Conservation (phyloP, 2,113 vertebrate genomes). For the Geococcyx californianus region DNA sequence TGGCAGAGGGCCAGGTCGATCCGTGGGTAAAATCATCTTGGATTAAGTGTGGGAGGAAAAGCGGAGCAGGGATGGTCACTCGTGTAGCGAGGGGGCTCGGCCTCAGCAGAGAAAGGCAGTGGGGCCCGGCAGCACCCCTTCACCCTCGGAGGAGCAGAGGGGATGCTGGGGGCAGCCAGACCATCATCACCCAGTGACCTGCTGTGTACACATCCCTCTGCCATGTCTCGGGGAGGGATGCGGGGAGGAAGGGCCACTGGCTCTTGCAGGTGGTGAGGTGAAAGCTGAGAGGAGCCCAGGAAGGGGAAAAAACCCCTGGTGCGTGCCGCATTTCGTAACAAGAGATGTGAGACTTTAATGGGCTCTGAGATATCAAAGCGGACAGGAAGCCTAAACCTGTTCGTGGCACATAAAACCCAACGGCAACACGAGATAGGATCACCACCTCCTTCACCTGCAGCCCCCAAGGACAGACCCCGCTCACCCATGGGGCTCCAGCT, state of each 20-base stretch:
- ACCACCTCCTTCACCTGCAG: not conserved
- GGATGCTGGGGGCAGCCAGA: not conserved
- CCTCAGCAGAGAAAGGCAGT: not conserved
- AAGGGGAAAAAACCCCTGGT: not conserved
- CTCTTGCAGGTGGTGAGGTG: not conserved
- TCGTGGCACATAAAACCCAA: not conserved
- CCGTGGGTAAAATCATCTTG: not conserved
- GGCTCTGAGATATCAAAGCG: not conserved
- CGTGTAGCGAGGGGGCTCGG: not conserved
- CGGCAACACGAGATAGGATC: not conserved
- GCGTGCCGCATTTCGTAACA: conserved; percentile 3
- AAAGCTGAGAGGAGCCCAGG: conserved; percentile 25
- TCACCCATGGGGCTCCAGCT: rapidly evolving
- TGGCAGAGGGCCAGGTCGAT: not conserved
- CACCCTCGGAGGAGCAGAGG: not conserved
- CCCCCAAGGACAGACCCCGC: not conserved
- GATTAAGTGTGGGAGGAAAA: not conserved
- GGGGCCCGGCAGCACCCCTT: not conserved
- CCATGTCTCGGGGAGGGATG: not conserved
- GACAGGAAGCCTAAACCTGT: conserved; percentile 29
- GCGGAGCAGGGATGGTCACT: not conserved
- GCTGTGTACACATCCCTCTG: not conserved
- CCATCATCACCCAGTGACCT: not conserved
- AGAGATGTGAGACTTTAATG: conserved; percentile 48
- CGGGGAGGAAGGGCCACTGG: not conserved